A percentile compares a stretch with the other conserved stretches of the same genome.
Evolutionary conservation across 37 sponge, comb jelly and placozoan species (phyloP).

Genomic region (Aplysina aerophoba): DNA sequence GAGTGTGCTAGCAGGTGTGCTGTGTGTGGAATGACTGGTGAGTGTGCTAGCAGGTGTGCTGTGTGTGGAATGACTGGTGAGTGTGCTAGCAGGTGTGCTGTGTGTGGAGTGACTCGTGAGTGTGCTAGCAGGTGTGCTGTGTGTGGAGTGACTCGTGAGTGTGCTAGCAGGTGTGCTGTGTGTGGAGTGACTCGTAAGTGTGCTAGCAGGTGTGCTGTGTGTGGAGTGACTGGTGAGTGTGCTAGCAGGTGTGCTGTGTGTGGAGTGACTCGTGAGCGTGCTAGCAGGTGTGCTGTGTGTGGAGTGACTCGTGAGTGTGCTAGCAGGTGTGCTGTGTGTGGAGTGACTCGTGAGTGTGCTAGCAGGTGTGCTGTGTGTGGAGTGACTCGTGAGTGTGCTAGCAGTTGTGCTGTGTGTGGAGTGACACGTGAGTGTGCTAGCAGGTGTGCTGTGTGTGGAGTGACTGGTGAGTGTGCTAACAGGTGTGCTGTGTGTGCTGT

Average conservation of each 20-base stretch:
- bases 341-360: too few relatives aligned
- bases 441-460: constrained; percentile 2
- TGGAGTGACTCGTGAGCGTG: too few relatives aligned
- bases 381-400: background rate
- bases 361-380: constrained; percentile 1
- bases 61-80: background rate
- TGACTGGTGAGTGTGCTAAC: background rate
- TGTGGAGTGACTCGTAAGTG: too few relatives aligned
- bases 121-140: constrained; percentile 33
- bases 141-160: background rate
- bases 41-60: constrained; percentile 38
- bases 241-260: background rate
- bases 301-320: background rate
- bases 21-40: too few relatives aligned
- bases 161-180: background rate
- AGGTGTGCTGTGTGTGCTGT: constrained; percentile 4
- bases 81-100: background rate
- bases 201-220: constrained; percentile 27
- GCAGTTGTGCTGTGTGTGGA: too few relatives aligned
- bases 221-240: background rate
- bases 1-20: background rate
- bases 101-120: too few relatives aligned
- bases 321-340: background rate
- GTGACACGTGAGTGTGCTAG: too few relatives aligned
- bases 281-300: constrained; percentile 20